Evolutionary conservation across 2,888 invertebrate genomes (phyloP).

Genomic region (Ichneumoninae sp.): DNA sequence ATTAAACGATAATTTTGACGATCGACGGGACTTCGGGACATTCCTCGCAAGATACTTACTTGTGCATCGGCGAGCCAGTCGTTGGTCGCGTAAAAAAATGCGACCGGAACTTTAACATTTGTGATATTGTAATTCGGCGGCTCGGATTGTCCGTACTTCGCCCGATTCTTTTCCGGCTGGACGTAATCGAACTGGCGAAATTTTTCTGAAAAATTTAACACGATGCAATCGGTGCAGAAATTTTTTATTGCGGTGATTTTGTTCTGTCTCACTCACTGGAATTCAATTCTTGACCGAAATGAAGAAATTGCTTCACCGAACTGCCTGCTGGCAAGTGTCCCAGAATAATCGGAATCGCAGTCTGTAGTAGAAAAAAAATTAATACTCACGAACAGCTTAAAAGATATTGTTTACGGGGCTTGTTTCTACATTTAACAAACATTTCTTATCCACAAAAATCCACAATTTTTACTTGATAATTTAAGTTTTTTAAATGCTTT

Average conservation of each 20-base stretch:
- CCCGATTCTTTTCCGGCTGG: constrained; percentile 85
- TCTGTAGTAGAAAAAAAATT: constrained; percentile 84
- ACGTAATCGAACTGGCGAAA: constrained; percentile 86
- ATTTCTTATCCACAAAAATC: too few species aligned
- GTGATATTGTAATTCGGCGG: constrained; percentile 88
- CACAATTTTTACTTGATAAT: background rate
- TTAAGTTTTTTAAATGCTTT: too few species aligned
- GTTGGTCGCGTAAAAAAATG: constrained; percentile 88
- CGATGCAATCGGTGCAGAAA: background rate
- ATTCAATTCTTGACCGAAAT: constrained; percentile 87
- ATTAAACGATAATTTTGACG: background rate
- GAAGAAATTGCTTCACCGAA: constrained; percentile 89
- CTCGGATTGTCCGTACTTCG: constrained; percentile 85
- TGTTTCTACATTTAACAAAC: background rate
- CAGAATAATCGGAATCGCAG: constrained; percentile 88
- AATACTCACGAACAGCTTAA: background rate
- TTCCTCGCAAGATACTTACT: constrained; percentile 60
- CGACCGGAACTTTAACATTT: constrained; percentile 87
- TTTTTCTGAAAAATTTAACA: constrained; percentile 71
- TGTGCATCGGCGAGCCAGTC: constrained; percentile 88
- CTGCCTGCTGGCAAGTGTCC: constrained; percentile 89
- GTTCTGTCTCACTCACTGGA: constrained; percentile 68
- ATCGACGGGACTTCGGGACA: background rate
- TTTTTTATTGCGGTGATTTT: background rate
- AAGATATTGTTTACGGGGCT: too few species aligned